Evolutionary conservation across 2,113 vertebrate species (phyloP).

Genomic region (Garra rufa): DNA sequence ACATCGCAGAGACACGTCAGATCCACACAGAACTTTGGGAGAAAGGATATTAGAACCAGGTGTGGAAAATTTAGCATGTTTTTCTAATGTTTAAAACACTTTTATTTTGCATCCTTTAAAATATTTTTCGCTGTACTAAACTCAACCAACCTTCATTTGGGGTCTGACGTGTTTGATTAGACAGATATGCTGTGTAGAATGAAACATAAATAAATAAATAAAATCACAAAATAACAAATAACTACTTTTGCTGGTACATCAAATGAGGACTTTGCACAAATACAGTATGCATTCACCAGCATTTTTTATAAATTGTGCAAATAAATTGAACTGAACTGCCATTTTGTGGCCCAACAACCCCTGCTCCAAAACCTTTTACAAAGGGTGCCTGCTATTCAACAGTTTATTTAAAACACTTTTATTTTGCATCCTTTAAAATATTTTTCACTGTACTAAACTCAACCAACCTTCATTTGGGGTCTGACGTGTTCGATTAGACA

Average conservation of each 20-base stretch:
- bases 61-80: background rate
- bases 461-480: background rate
- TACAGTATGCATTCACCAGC: background rate
- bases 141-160: background rate
- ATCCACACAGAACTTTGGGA: background rate
- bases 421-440: background rate
- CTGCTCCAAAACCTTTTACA: too few relatives aligned
- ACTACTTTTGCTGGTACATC: background rate
- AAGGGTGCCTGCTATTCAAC: too few relatives aligned
- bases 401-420: background rate
- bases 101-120: background rate
- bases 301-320: too few relatives aligned
- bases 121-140: background rate
- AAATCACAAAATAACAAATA: too few relatives aligned
- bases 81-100: background rate
- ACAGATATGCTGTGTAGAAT: background rate
- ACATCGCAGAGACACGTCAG: constrained; percentile 48
- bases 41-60: background rate
- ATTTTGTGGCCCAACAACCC: too few relatives aligned
- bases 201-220: too few relatives aligned
- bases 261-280: background rate
- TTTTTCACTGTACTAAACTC: background rate
- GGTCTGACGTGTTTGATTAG: background rate
- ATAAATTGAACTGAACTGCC: too few relatives aligned
- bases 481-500: background rate